phyloP scores from a whole-genome alignment of 1,140 invertebrate genomes.

The Drosophila insularis region DNA sequence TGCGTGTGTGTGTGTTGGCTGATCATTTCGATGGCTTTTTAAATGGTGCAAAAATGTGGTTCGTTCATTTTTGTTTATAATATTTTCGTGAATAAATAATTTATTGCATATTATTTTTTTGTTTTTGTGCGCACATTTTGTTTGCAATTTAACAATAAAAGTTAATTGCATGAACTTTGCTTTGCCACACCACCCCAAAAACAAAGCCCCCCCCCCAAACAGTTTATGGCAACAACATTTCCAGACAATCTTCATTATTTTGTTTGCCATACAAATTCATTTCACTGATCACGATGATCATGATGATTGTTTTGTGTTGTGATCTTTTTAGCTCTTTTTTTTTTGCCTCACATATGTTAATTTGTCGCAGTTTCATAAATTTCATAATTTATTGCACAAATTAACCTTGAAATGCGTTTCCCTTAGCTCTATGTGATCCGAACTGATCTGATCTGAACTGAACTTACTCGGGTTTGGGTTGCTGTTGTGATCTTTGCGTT shows the following conservation, averaged over 20 bases:
- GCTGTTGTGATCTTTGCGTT: constrained; percentile 2
- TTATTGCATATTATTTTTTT: neutral
- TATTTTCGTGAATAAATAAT: neutral
- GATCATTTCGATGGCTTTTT: constrained; percentile 56
- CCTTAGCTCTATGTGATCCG: neutral
- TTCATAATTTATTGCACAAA: constrained; percentile 76
- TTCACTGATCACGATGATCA: constrained; percentile 16
- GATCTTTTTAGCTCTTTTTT: neutral
- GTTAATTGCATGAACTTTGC: constrained; percentile 2
- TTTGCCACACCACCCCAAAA: neutral
- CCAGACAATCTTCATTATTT: too few species aligned
- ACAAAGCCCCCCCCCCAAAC: too few species aligned
- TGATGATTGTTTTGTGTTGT: neutral
- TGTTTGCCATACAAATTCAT: too few species aligned
- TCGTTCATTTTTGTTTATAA: neutral
- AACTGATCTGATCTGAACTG: neutral
- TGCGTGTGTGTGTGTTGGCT: constrained; percentile 10
- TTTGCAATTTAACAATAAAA: constrained; percentile 8
- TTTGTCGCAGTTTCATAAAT: constrained; percentile 66
- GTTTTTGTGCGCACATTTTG: neutral
- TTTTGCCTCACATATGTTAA: constrained; percentile 31
- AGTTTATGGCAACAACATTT: too few species aligned
- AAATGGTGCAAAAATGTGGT: constrained; percentile 45
- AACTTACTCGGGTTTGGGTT: neutral
- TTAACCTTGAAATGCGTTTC: constrained; percentile 57